These are phyloP conservation scores for Leucophenga maculata DNA, from an alignment of 2,888 invertebrate species.

Conservation along the genomic window DNA sequence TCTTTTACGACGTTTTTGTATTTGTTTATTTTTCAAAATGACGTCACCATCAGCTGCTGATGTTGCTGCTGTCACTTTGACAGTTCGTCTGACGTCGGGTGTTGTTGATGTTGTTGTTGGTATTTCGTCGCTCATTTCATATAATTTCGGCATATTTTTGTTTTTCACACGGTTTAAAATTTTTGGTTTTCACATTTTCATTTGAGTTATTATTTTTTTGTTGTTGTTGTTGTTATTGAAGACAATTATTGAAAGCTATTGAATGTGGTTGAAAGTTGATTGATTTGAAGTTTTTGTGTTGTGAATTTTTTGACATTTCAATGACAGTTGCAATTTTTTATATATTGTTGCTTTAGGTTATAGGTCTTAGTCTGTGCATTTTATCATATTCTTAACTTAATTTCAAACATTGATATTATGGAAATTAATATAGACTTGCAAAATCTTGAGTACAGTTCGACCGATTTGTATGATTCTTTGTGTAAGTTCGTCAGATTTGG, in stretches of 20 bases:
- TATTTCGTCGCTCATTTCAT: slow-evolving; percentile 31
- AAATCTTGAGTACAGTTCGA: too few species aligned
- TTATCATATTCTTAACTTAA: neutral
- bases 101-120: slow-evolving; percentile 48
- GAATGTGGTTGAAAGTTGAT: neutral
- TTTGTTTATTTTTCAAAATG: slow-evolving; percentile 6
- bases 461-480: too few species aligned
- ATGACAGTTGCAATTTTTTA: slow-evolving; percentile 39
- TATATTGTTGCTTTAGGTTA: neutral
- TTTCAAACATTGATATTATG: neutral
- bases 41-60: slow-evolving; percentile 44
- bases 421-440: too few species aligned
- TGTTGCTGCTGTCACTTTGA: slow-evolving; percentile 61
- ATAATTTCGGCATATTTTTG: slow-evolving; percentile 40
- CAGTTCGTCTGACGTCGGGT: slow-evolving; percentile 59
- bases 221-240: too few species aligned
- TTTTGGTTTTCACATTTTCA: slow-evolving; percentile 47
- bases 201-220: slow-evolving; percentile 31
- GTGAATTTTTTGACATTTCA: slow-evolving; percentile 18
- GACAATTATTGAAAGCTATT: slow-evolving; percentile 21
- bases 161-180: slow-evolving; percentile 37
- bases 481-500: too few species aligned
- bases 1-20: slow-evolving; percentile 35
- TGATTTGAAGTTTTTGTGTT: slow-evolving; percentile 14
- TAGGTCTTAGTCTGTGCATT: too few species aligned